phyloP scores from a whole-genome alignment of 2,797 vertebrate species.

The Bradypus variegatus region DNA sequence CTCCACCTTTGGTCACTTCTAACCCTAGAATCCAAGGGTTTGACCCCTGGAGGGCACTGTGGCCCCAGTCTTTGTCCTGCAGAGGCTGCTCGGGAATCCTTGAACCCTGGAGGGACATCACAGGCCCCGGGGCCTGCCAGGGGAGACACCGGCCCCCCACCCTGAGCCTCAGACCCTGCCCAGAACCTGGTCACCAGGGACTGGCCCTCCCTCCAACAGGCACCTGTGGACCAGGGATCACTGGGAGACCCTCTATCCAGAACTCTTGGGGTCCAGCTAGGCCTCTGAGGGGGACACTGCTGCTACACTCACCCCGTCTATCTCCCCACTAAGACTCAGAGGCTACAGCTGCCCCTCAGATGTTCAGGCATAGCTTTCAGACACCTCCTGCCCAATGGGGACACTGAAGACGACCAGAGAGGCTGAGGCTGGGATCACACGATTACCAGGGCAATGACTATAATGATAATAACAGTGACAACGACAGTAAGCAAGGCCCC shows the following conservation, averaged over 20 bases:
- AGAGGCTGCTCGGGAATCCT: not conserved
- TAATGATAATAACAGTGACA: not conserved
- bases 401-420: not conserved
- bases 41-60: slow-evolving; percentile 52
- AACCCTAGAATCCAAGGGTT: not conserved
- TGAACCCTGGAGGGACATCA: not conserved
- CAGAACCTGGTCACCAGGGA: not conserved
- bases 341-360: not conserved
- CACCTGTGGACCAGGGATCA: not conserved
- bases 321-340: not conserved
- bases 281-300: not conserved
- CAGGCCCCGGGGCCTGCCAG: not conserved
- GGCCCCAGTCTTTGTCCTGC: not conserved
- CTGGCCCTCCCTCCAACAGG: not conserved
- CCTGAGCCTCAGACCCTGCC: not conserved
- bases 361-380: not conserved
- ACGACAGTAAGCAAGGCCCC: accelerated
- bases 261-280: too few relatives aligned
- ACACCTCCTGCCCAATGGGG: not conserved
- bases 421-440: too few relatives aligned
- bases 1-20: not conserved
- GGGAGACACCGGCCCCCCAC: not conserved
- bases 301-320: not conserved
- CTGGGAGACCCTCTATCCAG: not conserved
- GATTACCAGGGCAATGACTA: not conserved